Evolutionary conservation across 2,113 vertebrate species (phyloP).

Genomic region (Ptychochromis oligacanthus): DNA sequence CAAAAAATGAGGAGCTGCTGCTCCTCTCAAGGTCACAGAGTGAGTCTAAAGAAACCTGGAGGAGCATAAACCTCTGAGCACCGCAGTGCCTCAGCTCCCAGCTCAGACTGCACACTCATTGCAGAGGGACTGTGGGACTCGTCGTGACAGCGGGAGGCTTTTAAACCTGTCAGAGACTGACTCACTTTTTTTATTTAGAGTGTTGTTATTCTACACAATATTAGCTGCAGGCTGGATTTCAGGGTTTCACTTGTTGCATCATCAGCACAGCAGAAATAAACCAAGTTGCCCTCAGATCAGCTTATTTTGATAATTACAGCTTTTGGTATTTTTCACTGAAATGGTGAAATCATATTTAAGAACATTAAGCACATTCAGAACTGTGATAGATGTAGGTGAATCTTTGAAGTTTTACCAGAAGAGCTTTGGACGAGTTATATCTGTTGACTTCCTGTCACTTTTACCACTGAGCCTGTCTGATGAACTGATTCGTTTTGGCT

Average conservation of each 20-base stretch:
- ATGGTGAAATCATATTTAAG: not conserved
- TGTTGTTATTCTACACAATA: not conserved
- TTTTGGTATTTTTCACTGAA: not conserved
- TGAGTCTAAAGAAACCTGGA: not conserved
- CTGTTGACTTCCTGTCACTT: constrained; percentile 28
- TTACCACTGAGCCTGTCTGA: too few relatives aligned
- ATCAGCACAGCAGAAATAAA: not conserved
- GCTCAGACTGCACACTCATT: constrained; percentile 23
- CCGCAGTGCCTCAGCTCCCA: not conserved
- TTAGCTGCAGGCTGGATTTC: constrained; percentile 6
- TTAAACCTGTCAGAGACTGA: constrained; percentile 38
- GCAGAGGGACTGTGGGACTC: constrained; percentile 18
- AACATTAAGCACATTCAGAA: not conserved
- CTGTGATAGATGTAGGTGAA: too few relatives aligned
- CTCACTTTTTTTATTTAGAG: constrained; percentile 13
- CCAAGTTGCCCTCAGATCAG: not conserved
- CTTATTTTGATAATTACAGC: not conserved
- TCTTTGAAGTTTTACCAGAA: not conserved
- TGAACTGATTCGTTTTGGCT: not conserved
- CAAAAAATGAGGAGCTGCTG: not conserved
- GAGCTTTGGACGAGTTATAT: not conserved
- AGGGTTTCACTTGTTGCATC: constrained; percentile 4
- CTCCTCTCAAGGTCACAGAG: constrained; percentile 19
- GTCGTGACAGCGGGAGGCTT: constrained; percentile 38
- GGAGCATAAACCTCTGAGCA: not conserved